These are phyloP conservation scores for Drosophila percnosoma DNA, from an alignment of 2,888 invertebrate species.

Conservation along the genomic window DNA sequence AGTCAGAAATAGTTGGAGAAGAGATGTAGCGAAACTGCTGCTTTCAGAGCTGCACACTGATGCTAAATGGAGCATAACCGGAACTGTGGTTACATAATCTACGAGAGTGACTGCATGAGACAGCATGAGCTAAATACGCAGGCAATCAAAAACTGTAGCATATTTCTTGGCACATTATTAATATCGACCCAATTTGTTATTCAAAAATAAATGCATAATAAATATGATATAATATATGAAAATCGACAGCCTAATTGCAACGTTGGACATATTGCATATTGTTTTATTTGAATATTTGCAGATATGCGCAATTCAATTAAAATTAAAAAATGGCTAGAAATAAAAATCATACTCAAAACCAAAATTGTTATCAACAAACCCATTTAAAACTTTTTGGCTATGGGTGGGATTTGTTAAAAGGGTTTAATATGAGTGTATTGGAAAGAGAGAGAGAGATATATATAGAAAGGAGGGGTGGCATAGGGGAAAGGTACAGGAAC, in stretches of 20 bases:
- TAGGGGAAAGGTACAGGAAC: slow-evolving; percentile 12
- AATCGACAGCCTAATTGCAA: slow-evolving; percentile 1
- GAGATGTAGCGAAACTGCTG: slow-evolving; percentile 1
- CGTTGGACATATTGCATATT: background rate
- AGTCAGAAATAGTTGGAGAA: background rate
- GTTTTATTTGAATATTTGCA: slow-evolving; percentile 41
- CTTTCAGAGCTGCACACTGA: slow-evolving; percentile 15
- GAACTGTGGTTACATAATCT: slow-evolving; percentile 72
- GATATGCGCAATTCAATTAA: slow-evolving; percentile 17
- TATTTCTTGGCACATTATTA: slow-evolving; percentile 57
- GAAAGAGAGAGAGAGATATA: background rate
- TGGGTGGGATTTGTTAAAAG: slow-evolving; percentile 6
- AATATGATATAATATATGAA: background rate
- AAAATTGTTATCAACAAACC: slow-evolving; percentile 31
- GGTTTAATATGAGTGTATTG: background rate
- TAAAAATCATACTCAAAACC: slow-evolving; percentile 2
- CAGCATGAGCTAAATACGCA: background rate
- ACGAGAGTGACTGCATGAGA: slow-evolving; percentile 16
- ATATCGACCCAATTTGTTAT: slow-evolving; percentile 32
- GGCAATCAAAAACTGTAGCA: slow-evolving; percentile 52
- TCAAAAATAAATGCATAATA: background rate
- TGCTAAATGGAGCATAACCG: slow-evolving; percentile 20
- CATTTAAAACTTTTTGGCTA: slow-evolving; percentile 39
- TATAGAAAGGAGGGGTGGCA: background rate
- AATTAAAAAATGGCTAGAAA: slow-evolving; percentile 7